These are phyloP conservation scores for Xanthia togata DNA, from an alignment of 2,888 invertebrate genomes.

Conservation along the genomic window DNA sequence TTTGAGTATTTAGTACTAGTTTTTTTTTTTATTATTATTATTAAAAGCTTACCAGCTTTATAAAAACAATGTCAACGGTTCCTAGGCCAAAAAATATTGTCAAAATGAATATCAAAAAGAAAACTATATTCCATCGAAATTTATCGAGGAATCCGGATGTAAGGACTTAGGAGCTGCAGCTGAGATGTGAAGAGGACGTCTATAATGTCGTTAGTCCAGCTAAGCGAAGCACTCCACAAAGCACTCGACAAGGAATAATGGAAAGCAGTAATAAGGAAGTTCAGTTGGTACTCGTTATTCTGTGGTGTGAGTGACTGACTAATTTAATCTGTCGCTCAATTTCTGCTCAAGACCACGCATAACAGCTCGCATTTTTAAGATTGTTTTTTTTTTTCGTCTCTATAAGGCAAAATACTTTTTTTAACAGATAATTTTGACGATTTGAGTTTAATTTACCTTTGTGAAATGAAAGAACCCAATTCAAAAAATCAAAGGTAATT, in stretches of 20 bases:
- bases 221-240: slow-evolving; percentile 6
- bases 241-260: slow-evolving; percentile 4
- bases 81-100: neutral
- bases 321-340: slow-evolving; percentile 1
- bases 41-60: neutral
- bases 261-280: slow-evolving; percentile 18
- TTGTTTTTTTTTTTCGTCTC: neutral
- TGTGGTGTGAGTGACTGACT: slow-evolving; percentile 9
- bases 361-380: neutral
- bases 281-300: neutral
- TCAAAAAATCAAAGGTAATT: slow-evolving; percentile 25
- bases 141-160: neutral
- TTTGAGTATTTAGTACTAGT: neutral
- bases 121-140: neutral
- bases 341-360: slow-evolving; percentile 5
- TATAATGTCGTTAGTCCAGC: neutral
- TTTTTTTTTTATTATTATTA: no score
- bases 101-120: neutral
- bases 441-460: slow-evolving; percentile 1
- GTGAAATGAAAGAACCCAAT: neutral
- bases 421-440: neutral
- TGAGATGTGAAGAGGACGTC: neutral
- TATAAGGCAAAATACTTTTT: neutral
- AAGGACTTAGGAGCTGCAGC: neutral
- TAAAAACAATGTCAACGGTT: neutral